Base-by-base conservation (phyloP, 1,140 invertebrate species). In the Pseudomyrmex pallidus region DNA sequence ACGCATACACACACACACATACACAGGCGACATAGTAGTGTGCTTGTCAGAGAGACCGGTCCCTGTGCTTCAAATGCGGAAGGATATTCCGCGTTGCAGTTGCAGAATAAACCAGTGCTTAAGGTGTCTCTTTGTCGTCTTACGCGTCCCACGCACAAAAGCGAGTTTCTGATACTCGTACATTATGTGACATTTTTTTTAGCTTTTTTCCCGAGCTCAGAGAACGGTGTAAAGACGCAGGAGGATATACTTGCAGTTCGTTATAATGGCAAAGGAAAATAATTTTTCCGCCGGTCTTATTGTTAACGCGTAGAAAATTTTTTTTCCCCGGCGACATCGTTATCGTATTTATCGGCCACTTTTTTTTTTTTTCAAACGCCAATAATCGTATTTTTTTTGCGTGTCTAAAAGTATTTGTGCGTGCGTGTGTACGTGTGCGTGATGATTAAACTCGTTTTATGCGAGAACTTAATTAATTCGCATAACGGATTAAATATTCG, bases 91-190 rank as follows among this genome's bases (percentile, higher is more conserved):
- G 67, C 35, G 35, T 35, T 35, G 35, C 64, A 61, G 78, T 86
- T 61, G 86, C 63, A 56, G 57, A 87, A 67, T 78, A 70, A 84
- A 67, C 80, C 52, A 57, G 62, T 80, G 74, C 82, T 87, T 84
- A 87, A 87, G 86, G 85, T 66, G 72, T 82, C 82, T 67, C 59
- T 85, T 82, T 84, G 83, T 89, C 74, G 59, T 86, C 87, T 78
- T 85, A 62, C 76, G 68, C 82, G 59, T 35, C 7, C 15, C 66
- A 57, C 46, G 77, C 35, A 72, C 64, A 82, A 83, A 85, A 85
- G 78, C 78, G 76, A 48, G 74, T 77, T 64, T 64, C 78, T 84
- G 68, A 82, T 62, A 76, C 50, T 82, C 76, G 22, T 77, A 50
- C 73, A 44, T 61, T 62, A 35, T 13, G 67, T 25, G 25, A n/a